Base-by-base conservation (phyloP, 2,888 invertebrate genomes). In the Drosophila colorata region DNA sequence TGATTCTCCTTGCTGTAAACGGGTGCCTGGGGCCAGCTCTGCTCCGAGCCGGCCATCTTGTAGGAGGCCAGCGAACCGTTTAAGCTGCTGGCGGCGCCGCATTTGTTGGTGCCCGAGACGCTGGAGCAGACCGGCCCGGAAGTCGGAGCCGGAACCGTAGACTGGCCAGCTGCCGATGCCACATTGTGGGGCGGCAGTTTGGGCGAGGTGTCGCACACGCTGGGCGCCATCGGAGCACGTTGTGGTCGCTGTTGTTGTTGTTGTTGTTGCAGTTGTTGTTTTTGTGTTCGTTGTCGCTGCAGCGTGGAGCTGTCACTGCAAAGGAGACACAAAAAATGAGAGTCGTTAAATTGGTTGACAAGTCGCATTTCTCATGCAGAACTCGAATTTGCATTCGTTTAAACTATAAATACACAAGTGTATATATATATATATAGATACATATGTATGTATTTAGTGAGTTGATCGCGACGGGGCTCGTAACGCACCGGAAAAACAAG, bases 1-100 rank as follows among this genome's bases (percentile, higher is more conserved):
- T 96, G 95, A 82, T 96, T 96, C 90, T 97, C 96, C 95, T 92
- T 92, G 65, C 89, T 91, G 43, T 88, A 91, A n/a, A 90, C 87
- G 8, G 83, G 86, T 5, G 89, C 90, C 66, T 91, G 92, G 0
- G 91, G 91, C 91, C 91, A 91, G 59, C 91, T 91, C 70, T 88
- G 91, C 31, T 91, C 91, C 5, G 91, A 91, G 35, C 90, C 90
- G 13, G 91, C 90, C 79, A 91, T 91, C 80, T 91, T 90, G 69
- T 90, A 91, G 41, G 91, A 91, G 52, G 90, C 85, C 83, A 91
- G 72, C 53, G 91, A 88, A 53, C 91, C 89, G 68, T 89, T 90
- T 18, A 90, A 65, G 59, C 91, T 90, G 67, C 81, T 90, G 57
- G 83, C 86, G 38, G 83, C 86, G 40, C 90, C 90, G 55, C 88